Percentiles rank a stretch among this genome's conserved stretches.
Conservation (phyloP, 2,888 invertebrate species). For the Elgonia sp. region DNA sequence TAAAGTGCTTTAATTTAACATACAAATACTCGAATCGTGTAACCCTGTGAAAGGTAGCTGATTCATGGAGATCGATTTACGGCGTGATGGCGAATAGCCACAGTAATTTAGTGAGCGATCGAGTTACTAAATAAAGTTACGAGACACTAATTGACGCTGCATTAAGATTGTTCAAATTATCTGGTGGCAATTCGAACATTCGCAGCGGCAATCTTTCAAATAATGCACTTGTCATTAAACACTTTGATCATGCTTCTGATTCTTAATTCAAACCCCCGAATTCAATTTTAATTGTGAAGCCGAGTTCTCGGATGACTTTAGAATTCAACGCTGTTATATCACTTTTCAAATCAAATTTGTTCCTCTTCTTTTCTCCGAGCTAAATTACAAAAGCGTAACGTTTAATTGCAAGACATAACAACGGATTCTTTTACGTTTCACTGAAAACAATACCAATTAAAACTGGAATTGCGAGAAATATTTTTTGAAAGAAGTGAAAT, state of each 20-base stretch:
- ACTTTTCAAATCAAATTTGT: conserved; percentile 9
- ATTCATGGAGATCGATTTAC: conserved; percentile 79
- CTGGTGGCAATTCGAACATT: conserved; percentile 58
- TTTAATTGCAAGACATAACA: conserved; percentile 3
- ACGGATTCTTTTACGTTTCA: not conserved
- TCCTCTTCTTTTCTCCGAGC: not conserved
- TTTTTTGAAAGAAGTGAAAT: not conserved
- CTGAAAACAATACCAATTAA: conserved; percentile 11
- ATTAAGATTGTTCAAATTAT: conserved; percentile 74
- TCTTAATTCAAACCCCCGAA: conserved; percentile 34
- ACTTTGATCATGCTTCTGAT: conserved; percentile 35
- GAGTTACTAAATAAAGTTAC: conserved; percentile 82
- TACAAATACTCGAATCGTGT: conserved; percentile 68
- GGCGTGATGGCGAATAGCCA: conserved; percentile 69
- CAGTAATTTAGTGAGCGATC: conserved; percentile 79
- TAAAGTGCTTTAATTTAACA: conserved; percentile 74
- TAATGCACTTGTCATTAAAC: conserved; percentile 56
- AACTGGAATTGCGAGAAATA: not conserved
- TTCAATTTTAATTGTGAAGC: conserved; percentile 38
- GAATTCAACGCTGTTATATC: not conserved
- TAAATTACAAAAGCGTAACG: conserved; percentile 27
- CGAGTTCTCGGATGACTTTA: conserved; percentile 21
- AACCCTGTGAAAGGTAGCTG: conserved; percentile 72
- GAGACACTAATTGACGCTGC: conserved; percentile 75
- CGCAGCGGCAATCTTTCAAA: conserved; percentile 29